Base-by-base conservation (phyloP, 1,140 invertebrate genomes). In the Homarus americanus region DNA sequence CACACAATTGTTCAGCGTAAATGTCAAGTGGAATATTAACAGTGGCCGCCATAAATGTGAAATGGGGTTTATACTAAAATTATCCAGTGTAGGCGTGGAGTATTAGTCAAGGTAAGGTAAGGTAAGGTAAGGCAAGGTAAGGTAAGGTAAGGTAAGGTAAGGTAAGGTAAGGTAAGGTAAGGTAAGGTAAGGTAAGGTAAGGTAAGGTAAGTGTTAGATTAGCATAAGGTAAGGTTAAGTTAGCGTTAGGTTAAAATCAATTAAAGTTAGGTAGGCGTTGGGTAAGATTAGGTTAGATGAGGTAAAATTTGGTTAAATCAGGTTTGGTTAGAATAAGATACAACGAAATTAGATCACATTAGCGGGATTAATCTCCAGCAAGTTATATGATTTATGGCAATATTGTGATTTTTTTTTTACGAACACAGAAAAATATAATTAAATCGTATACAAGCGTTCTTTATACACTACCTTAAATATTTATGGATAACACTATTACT, bases 151-250 rank as follows among this genome's bases (percentile, higher is more conserved):
- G 24, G 69, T 72, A 1, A 72, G 69, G 20, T 72, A 1, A n/a
- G n/a, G n/a, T n/a, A n/a, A 72, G 69, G 69, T 72, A 20, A 72
- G 69, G 69, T 72, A 20, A 72, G 69, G 15, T 72, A 20, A 72
- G 69, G 69, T 72, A 72, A 72, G 69, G n/a, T 72, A 72, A 72
- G 69, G 69, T 72, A 72, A 72, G 69, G 69, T 72, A 72, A 72
- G n/a, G n/a, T n/a, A n/a, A n/a, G n/a, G n/a, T n/a, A n/a, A n/a
- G n/a, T n/a, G n/a, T n/a, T n/a, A n/a, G n/a, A n/a, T n/a, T n/a
- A n/a, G n/a, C n/a, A n/a, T n/a, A n/a, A n/a, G n/a, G n/a, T n/a
- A n/a, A n/a, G n/a, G n/a, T n/a, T n/a, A n/a, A n/a, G n/a, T n/a
- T n/a, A n/a, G n/a, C n/a, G n/a, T n/a, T n/a, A n/a, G 69, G 69